phyloP scores from a whole-genome alignment of 1,140 invertebrate species.

The Drosophila busckii region DNA sequence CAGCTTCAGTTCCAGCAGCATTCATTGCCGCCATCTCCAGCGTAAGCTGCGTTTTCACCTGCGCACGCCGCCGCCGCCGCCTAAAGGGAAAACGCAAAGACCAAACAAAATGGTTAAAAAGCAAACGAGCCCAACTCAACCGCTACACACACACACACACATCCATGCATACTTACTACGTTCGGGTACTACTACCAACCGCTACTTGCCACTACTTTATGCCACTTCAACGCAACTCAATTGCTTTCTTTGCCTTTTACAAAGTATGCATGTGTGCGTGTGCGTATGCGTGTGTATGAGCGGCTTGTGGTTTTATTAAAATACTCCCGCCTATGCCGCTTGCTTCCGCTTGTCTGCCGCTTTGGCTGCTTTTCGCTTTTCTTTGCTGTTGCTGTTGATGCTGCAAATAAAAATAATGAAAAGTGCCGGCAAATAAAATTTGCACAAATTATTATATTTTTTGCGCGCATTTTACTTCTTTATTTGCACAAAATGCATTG shows the following conservation, averaged over 20 bases:
- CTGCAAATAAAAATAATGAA: constrained; percentile 63
- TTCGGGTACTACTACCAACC: constrained; percentile 31
- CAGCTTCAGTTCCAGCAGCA: background rate
- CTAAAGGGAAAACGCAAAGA: constrained; percentile 44
- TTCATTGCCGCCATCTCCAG: too few species aligned
- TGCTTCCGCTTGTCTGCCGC: constrained; percentile 30
- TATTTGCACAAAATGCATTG: constrained; percentile 68
- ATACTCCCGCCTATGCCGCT: constrained; percentile 37
- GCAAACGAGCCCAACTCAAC: constrained; percentile 50
- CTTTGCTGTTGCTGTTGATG: constrained; percentile 34
- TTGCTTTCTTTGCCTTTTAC: constrained; percentile 73
- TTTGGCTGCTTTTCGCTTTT: constrained; percentile 16
- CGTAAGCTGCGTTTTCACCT: constrained; percentile 24
- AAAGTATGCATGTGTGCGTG: constrained; percentile 33
- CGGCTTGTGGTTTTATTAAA: constrained; percentile 63
- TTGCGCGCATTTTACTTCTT: constrained; percentile 47
- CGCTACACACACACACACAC: too few species aligned
- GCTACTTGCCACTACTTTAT: constrained; percentile 74
- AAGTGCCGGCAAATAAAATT: constrained; percentile 75
- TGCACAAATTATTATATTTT: constrained; percentile 68
- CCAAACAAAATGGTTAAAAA: constrained; percentile 75
- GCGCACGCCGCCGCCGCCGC: constrained; percentile 5
- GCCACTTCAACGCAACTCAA: constrained; percentile 75
- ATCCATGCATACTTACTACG: too few species aligned
- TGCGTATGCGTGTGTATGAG: constrained; percentile 14